Percentiles rank a stretch among this genome's conserved stretches.
These are phyloP conservation scores for Crax fasciolata DNA, from an alignment of 2,797 vertebrate species.

Conservation along the genomic window DNA sequence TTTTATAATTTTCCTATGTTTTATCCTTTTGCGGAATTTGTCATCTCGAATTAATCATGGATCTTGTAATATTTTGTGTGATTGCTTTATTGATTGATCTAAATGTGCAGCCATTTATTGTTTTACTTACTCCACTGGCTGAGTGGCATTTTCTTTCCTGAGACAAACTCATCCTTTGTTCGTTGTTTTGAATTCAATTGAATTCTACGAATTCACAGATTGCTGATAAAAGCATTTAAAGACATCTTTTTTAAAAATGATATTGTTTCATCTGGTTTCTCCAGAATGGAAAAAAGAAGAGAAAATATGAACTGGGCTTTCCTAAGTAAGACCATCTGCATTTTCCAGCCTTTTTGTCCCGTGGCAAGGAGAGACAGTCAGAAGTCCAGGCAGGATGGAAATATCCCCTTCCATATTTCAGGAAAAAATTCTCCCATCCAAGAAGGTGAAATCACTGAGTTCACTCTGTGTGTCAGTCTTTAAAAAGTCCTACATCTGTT, in stretches of 20 bases:
- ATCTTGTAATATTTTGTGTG: conserved; percentile 32
- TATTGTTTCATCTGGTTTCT: conserved; percentile 8
- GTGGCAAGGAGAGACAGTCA: background rate
- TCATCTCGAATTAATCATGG: conserved; percentile 58
- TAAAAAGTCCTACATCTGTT: background rate
- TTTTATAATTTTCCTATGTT: background rate
- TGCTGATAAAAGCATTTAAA: background rate
- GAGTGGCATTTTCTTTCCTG: conserved; percentile 37
- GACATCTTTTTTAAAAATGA: background rate
- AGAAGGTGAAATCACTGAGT: conserved; percentile 24
- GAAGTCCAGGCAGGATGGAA: background rate
- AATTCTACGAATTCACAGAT: background rate
- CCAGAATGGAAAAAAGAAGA: background rate
- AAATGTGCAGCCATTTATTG: conserved; percentile 21
- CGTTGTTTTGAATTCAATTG: background rate
- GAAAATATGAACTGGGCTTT: background rate
- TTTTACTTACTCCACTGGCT: conserved; percentile 23
- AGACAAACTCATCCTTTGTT: conserved; percentile 5
- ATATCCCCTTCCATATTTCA: background rate
- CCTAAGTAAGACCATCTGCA: background rate
- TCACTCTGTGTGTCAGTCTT: background rate
- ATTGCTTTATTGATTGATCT: conserved; percentile 15
- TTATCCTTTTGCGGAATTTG: conserved; percentile 4
- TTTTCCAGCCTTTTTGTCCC: conserved; percentile 12
- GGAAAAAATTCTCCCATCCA: background rate